Evolutionary conservation across 2,888 invertebrate species (phyloP).

Genomic region (Xanthostigma xanthostigma): DNA sequence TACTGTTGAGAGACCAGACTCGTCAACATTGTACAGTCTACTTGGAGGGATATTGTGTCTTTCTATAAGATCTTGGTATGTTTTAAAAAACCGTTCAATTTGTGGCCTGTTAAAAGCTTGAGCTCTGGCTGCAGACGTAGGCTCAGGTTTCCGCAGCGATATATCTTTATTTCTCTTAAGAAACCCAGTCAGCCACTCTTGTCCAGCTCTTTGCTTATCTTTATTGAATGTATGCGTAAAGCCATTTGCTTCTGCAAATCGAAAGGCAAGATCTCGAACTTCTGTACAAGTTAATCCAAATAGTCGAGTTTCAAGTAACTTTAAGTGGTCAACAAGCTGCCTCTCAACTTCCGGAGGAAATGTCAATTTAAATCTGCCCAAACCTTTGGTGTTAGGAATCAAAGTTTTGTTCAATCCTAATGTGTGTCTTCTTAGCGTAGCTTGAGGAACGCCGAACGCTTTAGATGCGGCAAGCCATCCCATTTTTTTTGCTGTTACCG

Average conservation of each 20-base stretch:
- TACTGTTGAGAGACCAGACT: constrained; percentile 26
- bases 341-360: constrained; percentile 1
- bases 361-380: neutral
- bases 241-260: neutral
- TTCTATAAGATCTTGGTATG: constrained; percentile 1
- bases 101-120: constrained; percentile 1
- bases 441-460: constrained; percentile 7
- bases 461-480: constrained; percentile 9
- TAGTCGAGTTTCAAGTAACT: neutral
- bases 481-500: constrained; percentile 6
- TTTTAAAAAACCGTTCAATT: neutral
- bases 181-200: neutral
- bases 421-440: constrained; percentile 7
- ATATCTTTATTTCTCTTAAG: constrained; percentile 2
- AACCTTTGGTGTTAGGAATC: neutral
- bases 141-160: constrained; percentile 2
- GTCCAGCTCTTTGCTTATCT: neutral
- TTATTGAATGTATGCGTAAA: neutral
- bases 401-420: constrained; percentile 1
- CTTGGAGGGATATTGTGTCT: constrained; percentile 4
- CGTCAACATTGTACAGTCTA: constrained; percentile 23
- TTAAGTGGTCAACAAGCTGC: neutral
- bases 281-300: neutral
- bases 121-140: constrained; percentile 2
- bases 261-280: neutral